phyloP scores from a whole-genome alignment of 2,888 invertebrate species.

The Hydroisotoma schaefferi region DNA sequence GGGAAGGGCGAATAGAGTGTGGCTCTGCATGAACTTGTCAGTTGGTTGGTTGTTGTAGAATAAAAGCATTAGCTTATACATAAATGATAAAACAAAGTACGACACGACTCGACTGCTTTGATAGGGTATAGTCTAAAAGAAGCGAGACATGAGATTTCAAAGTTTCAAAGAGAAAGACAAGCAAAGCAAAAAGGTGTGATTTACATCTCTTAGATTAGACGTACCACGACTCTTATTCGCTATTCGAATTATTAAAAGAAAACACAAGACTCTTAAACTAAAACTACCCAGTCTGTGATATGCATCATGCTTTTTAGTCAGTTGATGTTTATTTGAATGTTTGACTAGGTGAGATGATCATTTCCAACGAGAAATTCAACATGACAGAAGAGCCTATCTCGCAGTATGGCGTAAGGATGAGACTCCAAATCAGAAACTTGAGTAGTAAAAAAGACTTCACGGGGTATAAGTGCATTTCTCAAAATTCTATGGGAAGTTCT shows the following conservation, averaged over 20 bases:
- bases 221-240: too few species aligned
- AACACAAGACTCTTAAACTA: too few species aligned
- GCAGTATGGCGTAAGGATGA: slow-evolving; percentile 46
- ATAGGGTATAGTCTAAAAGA: too few species aligned
- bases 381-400: slow-evolving; percentile 62
- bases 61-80: too few species aligned
- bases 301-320: background rate
- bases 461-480: slow-evolving; percentile 86
- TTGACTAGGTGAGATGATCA: slow-evolving; percentile 82
- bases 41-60: too few species aligned
- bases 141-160: too few species aligned
- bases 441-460: slow-evolving; percentile 29
- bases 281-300: too few species aligned
- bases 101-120: too few species aligned
- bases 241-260: too few species aligned
- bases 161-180: slow-evolving; percentile 7
- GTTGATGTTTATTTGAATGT: slow-evolving; percentile 11
- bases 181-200: slow-evolving; percentile 4
- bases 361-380: slow-evolving; percentile 76
- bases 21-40: background rate
- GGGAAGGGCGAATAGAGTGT: too few species aligned
- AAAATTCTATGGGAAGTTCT: slow-evolving; percentile 87
- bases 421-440: slow-evolving; percentile 43
- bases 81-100: slow-evolving; percentile 5
- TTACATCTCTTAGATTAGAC: slow-evolving; percentile 4